Evolutionary conservation across 2,888 invertebrate genomes (phyloP), one percentile per base, ranked within the genome.

Genomic region (Chrysolina haemoptera): DNA sequence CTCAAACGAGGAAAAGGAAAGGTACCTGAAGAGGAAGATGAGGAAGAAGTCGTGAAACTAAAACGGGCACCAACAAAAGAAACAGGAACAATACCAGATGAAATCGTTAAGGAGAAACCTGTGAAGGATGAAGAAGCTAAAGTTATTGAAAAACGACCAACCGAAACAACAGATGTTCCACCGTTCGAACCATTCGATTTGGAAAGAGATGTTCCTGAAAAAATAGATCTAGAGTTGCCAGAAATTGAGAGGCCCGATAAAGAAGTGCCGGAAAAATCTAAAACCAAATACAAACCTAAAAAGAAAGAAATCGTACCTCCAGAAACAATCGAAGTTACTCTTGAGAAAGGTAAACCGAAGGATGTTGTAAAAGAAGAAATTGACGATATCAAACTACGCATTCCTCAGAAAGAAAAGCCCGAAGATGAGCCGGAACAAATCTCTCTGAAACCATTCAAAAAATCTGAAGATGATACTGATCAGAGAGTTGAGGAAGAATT

Each of bases 1-100:
- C 0, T 91, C 89, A 66, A 90, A 91, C 86, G 82, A 92, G 40
- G 90, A 91, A 88, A 91, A 84, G 90, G 90, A 2, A 90, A 90
- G 79, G 85, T 88, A 16, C 81, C 81, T 16, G 70, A 77, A 78
- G 88, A 90, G 16, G 83, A 86, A 68, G 86, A 83, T 18, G 81
- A 85, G 4, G 83, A 82, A 74, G 82, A 79, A 53, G 76, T 76
- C n/a, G 79, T 78, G 27, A 82, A 80, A 77, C 84, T 91, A 8
- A 91, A 90, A 82, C 91, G 90, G 82, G 86, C 89, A 65, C 90
- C 90, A 1, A 81, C 87, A 66, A 89, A 89, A 78, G 78, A 82
- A 50, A 82, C 84, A 27, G 85, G 84, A 72, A 85, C 84, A 66
- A 10, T 53, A 20, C 74, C 78, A 5, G 83, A 82, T 71, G 82